phyloP scores from a whole-genome alignment of 2,888 invertebrate genomes.

The Agrenia bidenticulata region DNA sequence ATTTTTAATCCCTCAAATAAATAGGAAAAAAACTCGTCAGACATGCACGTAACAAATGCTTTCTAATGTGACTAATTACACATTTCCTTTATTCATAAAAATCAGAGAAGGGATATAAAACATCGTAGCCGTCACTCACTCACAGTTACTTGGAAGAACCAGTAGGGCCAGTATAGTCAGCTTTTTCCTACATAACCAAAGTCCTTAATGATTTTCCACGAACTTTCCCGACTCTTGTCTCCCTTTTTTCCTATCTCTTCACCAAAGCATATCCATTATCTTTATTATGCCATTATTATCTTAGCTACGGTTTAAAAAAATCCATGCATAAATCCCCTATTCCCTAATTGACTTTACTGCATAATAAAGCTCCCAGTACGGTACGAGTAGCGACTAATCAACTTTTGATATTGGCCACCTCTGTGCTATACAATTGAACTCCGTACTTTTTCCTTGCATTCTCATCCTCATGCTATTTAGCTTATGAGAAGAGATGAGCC shows the following conservation, averaged over 20 bases:
- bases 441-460: too few species aligned
- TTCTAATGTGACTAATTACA: conserved; percentile 53
- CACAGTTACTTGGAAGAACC: not conserved
- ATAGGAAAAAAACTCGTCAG: conserved; percentile 49
- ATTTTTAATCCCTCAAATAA: conserved; percentile 11
- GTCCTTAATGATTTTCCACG: not conserved
- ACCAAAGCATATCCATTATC: conserved; percentile 28
- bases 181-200: not conserved
- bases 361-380: too few species aligned
- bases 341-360: too few species aligned
- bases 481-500: too few species aligned
- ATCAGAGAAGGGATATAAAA: conserved; percentile 18
- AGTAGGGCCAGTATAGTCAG: not conserved
- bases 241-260: not conserved
- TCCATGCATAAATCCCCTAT: conserved; percentile 27
- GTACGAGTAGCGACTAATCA: too few species aligned
- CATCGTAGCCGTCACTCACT: not conserved
- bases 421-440: too few species aligned
- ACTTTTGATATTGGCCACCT: too few species aligned
- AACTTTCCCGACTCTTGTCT: conserved; percentile 4
- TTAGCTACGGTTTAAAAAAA: conserved; percentile 27
- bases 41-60: conserved; percentile 51
- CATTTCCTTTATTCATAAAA: conserved; percentile 45
- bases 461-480: too few species aligned
- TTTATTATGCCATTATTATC: conserved; percentile 39